A percentile compares a stretch with the other conserved stretches of the same genome.
Conservation (phyloP, 2,797 vertebrate genomes). For the Phrynocephalus forsythii region DNA sequence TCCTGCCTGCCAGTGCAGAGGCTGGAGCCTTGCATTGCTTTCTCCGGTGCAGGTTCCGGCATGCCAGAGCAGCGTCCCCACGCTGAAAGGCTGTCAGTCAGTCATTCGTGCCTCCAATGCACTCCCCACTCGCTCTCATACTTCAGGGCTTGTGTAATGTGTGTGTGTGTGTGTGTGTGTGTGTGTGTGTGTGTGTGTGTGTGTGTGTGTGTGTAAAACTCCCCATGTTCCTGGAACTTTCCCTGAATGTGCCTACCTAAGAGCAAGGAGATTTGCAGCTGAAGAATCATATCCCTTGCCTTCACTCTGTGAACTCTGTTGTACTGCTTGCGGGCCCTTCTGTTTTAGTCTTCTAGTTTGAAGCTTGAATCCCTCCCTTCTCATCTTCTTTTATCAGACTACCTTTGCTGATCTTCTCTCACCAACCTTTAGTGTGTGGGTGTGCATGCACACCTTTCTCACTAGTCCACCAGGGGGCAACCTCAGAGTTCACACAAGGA, state of each 20-base stretch:
- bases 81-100: slow-evolving; percentile 40
- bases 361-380: neutral
- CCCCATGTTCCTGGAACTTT: neutral
- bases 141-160: neutral
- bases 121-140: neutral
- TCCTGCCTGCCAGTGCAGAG: slow-evolving; percentile 26
- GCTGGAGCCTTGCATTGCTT: slow-evolving; percentile 23
- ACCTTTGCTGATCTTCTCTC: neutral
- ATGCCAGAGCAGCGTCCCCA: slow-evolving; percentile 29
- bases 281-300: neutral
- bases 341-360: neutral
- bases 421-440: no score
- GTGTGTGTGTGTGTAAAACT: neutral
- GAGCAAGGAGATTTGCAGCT: neutral
- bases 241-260: neutral
- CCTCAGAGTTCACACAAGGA: neutral
- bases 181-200: neutral
- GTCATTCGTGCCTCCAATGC: slow-evolving; percentile 4
- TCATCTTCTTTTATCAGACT: neutral
- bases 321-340: neutral
- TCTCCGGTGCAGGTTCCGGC: slow-evolving; percentile 14
- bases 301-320: neutral
- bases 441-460: no score
- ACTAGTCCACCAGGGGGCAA: slow-evolving; percentile 2
- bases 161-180: neutral